Evolutionary conservation across 1,140 invertebrate genomes (phyloP).

Genomic region (Eumeta japonica): DNA sequence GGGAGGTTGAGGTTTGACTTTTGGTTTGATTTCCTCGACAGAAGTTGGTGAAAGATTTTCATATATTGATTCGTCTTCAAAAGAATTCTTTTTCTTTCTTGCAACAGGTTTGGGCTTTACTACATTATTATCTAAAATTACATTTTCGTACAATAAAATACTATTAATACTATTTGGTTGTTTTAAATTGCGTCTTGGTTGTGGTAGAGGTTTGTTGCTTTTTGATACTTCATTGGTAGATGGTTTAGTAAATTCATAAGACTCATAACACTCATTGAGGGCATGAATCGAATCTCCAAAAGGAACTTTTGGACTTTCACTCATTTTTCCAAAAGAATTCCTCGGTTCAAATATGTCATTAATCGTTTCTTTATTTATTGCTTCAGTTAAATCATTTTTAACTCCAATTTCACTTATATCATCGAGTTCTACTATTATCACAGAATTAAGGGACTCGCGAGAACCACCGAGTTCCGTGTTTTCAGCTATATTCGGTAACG

Average conservation of each 20-base stretch:
- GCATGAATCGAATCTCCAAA: conserved; percentile 32
- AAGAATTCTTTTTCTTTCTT: conserved; percentile 28
- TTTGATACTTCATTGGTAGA: conserved; percentile 9
- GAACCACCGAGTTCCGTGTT: conserved; percentile 45
- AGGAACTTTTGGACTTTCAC: conserved; percentile 23
- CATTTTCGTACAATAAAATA: conserved; percentile 48
- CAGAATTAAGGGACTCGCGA: conserved; percentile 25
- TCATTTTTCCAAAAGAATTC: conserved; percentile 17
- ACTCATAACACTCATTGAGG: conserved; percentile 47
- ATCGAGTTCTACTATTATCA: conserved; percentile 18
- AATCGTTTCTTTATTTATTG: conserved; percentile 25
- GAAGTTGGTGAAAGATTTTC: conserved; percentile 27
- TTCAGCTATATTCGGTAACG: conserved; percentile 49
- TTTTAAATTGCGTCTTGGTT: conserved; percentile 15
- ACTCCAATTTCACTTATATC: conserved; percentile 11
- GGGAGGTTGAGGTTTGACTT: conserved; percentile 24
- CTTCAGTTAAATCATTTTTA: conserved; percentile 15
- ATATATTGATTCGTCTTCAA: conserved; percentile 22
- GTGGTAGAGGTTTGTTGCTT: conserved; percentile 26
- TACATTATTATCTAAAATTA: conserved; percentile 21
- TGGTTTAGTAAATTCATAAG: conserved; percentile 31
- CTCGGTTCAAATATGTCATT: conserved; percentile 41
- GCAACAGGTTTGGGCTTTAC: conserved; percentile 32
- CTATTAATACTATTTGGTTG: conserved; percentile 19
- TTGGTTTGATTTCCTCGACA: conserved; percentile 21